Conservation (phyloP, 2,797 vertebrate genomes). For the Zenarchopterus dispar region DNA sequence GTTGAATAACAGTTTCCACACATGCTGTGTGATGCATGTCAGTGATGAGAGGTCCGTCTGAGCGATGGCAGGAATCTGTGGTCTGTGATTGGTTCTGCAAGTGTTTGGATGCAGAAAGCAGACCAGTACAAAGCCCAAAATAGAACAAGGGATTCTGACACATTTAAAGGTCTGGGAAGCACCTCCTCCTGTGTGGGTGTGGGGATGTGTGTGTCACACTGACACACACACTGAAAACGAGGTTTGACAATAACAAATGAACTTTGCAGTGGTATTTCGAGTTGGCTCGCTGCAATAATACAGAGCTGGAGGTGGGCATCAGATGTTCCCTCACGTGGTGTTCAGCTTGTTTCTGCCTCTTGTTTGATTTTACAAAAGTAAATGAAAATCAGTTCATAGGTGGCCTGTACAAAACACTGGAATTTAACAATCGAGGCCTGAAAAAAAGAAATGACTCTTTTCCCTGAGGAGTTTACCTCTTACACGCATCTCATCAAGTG, state of each 20-base stretch:
- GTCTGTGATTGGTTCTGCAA: no score
- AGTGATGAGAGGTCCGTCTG: no score
- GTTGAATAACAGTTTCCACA: no score
- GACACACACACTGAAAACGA: conserved; percentile 44
- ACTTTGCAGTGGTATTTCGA: conserved; percentile 70
- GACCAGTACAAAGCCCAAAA: conserved; percentile 34
- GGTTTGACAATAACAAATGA: conserved; percentile 72
- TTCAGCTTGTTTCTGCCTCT: conserved; percentile 59
- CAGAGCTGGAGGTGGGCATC: conserved; percentile 48
- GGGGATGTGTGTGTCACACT: conserved; percentile 19
- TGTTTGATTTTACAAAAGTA: conserved; percentile 2
- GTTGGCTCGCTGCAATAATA: conserved; percentile 73
- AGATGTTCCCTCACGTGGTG: conserved; percentile 64
- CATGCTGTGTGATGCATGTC: no score
- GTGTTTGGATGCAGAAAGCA: conserved; percentile 4
- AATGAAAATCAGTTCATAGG: no score
- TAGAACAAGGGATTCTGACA: conserved; percentile 68
- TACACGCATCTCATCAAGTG: no score
- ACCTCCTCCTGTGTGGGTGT: conserved; percentile 40
- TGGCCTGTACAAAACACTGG: no score
- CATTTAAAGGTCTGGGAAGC: conserved; percentile 60
- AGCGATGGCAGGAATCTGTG: no score
- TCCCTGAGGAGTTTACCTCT: no score
- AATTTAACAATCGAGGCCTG: no score
- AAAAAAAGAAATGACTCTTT: no score